Conservation (phyloP, 2,797 vertebrate genomes). For the Bovichtus variegatus region DNA sequence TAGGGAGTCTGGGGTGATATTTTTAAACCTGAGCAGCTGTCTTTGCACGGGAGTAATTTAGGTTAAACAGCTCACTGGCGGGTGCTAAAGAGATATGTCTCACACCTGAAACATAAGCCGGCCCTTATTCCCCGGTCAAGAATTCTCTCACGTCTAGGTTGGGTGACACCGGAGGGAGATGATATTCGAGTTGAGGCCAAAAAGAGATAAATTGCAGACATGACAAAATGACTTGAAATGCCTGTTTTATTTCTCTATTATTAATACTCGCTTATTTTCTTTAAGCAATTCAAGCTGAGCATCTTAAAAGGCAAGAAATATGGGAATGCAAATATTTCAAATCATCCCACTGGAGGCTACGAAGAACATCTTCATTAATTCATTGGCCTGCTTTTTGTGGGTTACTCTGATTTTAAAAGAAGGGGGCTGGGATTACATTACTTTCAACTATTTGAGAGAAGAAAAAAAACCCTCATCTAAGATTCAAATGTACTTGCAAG, state of each 20-base stretch:
- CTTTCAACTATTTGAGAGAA: constrained; percentile 52
- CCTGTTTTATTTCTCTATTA: constrained; percentile 24
- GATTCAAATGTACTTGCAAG: constrained; percentile 61
- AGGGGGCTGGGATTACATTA: constrained; percentile 62
- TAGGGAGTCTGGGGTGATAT: constrained; percentile 37
- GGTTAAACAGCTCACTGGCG: constrained; percentile 66
- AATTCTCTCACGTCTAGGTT: constrained; percentile 12
- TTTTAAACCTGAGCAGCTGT: constrained; percentile 71
- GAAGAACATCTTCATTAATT: constrained; percentile 75
- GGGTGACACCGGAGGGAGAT: neutral
- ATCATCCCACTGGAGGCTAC: constrained; percentile 63
- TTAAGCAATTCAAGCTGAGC: constrained; percentile 25
- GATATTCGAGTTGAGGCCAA: neutral
- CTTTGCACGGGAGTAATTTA: constrained; percentile 65
- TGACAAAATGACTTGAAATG: constrained; percentile 14
- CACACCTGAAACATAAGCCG: constrained; percentile 47
- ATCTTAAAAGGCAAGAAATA: constrained; percentile 52
- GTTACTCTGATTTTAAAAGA: constrained; percentile 62
- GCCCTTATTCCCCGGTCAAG: constrained; percentile 9
- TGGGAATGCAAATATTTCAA: constrained; percentile 70
- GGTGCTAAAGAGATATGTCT: constrained; percentile 56
- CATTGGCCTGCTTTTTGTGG: constrained; percentile 54
- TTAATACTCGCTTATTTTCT: constrained; percentile 28
- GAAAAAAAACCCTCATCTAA: constrained; percentile 47
- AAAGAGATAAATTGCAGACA: constrained; percentile 11